These are phyloP conservation scores for Mobula hypostoma DNA, from an alignment of 2,113 vertebrate species.

Conservation along the genomic window DNA sequence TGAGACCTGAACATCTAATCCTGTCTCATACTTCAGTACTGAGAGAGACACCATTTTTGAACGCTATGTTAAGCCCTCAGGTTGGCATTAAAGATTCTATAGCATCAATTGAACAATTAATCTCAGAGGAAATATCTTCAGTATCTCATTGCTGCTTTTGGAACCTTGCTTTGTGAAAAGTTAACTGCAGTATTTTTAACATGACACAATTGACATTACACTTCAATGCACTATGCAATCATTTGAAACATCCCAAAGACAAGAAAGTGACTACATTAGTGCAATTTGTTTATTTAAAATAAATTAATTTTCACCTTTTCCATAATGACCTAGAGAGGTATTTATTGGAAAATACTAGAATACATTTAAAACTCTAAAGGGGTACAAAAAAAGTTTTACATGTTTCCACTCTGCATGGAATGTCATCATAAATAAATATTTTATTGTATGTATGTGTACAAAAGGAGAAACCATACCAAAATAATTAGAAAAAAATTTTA, in stretches of 20 bases:
- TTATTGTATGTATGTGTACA: not conserved
- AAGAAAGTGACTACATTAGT: too few species aligned
- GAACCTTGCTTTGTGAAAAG: too few species aligned
- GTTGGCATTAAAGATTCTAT: too few species aligned
- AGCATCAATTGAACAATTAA: too few species aligned
- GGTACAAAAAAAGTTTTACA: not conserved
- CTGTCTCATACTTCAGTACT: too few species aligned
- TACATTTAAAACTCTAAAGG: not conserved
- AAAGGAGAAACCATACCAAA: not conserved
- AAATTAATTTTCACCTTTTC: not conserved
- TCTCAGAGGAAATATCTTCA: too few species aligned
- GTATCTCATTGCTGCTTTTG: too few species aligned
- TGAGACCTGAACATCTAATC: too few species aligned
- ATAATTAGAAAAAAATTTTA: not conserved
- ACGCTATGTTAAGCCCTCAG: too few species aligned
- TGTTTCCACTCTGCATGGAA: not conserved
- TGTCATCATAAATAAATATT: not conserved
- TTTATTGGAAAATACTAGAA: not conserved
- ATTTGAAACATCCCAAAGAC: not conserved
- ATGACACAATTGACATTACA: not conserved
- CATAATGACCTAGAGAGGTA: not conserved
- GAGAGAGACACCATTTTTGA: too few species aligned
- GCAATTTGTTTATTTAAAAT: not conserved
- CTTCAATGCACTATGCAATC: not conserved
- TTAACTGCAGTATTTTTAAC: not conserved